Conservation (phyloP, 1,140 invertebrate species). For the Trichogramma pretiosum region DNA sequence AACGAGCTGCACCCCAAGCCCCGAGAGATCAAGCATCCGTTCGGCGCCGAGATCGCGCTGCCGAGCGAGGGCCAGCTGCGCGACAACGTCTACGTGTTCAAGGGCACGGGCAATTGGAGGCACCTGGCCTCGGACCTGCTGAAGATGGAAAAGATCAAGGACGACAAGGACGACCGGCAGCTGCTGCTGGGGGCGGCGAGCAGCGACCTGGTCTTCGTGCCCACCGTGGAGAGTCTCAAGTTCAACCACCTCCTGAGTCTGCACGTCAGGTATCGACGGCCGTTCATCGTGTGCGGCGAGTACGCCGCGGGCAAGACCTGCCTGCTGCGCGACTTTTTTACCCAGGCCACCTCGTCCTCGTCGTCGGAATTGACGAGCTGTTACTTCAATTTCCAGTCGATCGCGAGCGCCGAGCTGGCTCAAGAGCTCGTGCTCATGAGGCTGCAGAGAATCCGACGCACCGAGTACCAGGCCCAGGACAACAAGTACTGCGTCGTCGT, state of each 20-base stretch:
- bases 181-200: no score
- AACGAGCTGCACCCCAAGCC: slow-evolving; percentile 45
- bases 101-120: slow-evolving; percentile 46
- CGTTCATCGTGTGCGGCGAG: slow-evolving; percentile 55
- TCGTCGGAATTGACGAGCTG: slow-evolving; percentile 44
- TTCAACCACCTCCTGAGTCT: slow-evolving; percentile 40
- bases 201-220: slow-evolving; percentile 57
- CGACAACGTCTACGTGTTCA: slow-evolving; percentile 53
- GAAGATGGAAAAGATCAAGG: slow-evolving; percentile 37
- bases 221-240: slow-evolving; percentile 56
- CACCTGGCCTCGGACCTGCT: slow-evolving; percentile 42
- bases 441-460: slow-evolving; percentile 50
- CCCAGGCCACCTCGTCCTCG: no score
- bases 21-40: slow-evolving; percentile 44
- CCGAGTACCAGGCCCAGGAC: slow-evolving; percentile 49
- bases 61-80: slow-evolving; percentile 50
- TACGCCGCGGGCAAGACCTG: slow-evolving; percentile 62
- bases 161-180: slow-evolving; percentile 37
- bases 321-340: no score
- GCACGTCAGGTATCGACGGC: slow-evolving; percentile 42
- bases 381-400: slow-evolving; percentile 55
- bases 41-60: slow-evolving; percentile 48
- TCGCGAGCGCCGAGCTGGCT: slow-evolving; percentile 48
- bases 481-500: slow-evolving; percentile 55
- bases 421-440: slow-evolving; percentile 57